Conservation (phyloP, 2,113 vertebrate genomes). For the Epinephelus lanceolatus region DNA sequence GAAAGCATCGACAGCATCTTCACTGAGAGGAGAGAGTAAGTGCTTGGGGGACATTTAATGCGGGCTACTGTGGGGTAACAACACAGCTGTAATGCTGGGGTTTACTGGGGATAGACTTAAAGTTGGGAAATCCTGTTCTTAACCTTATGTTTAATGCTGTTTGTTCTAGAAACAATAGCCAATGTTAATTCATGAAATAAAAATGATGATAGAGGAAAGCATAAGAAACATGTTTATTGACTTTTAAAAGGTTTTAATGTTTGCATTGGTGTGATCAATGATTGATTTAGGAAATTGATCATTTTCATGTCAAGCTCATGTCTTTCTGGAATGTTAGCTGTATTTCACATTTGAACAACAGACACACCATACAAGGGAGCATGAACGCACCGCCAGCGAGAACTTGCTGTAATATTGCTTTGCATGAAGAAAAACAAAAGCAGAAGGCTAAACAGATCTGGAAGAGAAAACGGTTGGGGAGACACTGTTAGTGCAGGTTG, state of each 20-base stretch:
- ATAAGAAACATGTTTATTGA: neutral
- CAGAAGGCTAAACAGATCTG: too few relatives aligned
- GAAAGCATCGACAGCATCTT: conserved; percentile 94
- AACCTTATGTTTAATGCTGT: neutral
- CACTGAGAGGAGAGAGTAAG: conserved; percentile 94
- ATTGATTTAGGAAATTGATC: neutral
- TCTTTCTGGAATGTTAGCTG: neutral
- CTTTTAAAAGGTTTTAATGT: neutral
- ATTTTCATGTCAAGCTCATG: neutral
- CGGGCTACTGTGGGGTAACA: neutral
- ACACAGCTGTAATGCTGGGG: neutral
- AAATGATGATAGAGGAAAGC: neutral
- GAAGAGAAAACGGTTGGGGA: too few relatives aligned
- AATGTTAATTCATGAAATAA: neutral
- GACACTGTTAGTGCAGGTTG: too few relatives aligned
- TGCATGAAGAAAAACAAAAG: too few relatives aligned
- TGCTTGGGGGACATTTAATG: conserved; percentile 50
- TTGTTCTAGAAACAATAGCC: neutral
- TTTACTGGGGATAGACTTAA: neutral
- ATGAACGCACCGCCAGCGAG: too few relatives aligned
- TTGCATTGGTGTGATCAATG: neutral
- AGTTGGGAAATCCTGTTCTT: neutral
- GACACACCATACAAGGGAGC: too few relatives aligned
- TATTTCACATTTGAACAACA: neutral
- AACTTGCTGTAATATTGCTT: too few relatives aligned